Evolutionary conservation across 2,113 vertebrate species (phyloP).

Genomic region (Hyaena hyaena): DNA sequence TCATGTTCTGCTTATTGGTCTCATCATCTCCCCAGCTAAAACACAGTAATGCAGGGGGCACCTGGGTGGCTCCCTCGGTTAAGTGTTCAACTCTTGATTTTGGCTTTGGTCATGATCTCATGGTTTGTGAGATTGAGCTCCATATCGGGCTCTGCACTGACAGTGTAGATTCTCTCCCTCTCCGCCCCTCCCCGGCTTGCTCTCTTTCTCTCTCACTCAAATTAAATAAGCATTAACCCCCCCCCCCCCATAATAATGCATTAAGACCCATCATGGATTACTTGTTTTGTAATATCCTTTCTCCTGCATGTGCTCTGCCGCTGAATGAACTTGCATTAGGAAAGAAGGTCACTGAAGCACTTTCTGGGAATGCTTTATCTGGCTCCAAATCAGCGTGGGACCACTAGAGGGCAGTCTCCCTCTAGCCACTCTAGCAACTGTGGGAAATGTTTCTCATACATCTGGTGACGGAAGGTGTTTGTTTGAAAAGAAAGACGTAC

Average conservation of each 20-base stretch:
- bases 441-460: background rate
- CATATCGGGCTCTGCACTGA: too few species aligned
- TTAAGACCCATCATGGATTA: background rate
- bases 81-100: too few species aligned
- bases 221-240: too few species aligned
- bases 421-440: background rate
- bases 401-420: slow-evolving; percentile 50
- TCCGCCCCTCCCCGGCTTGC: too few species aligned
- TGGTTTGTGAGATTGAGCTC: too few species aligned
- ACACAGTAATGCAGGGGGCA: too few species aligned
- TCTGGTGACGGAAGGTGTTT: background rate
- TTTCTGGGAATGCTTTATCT: background rate
- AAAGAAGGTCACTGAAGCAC: background rate
- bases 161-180: too few species aligned
- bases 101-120: too few species aligned
- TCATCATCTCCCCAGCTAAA: background rate
- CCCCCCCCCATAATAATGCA: background rate
- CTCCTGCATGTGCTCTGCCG: background rate
- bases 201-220: too few species aligned
- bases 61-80: too few species aligned
- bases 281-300: slow-evolving; percentile 1
- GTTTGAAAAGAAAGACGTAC: background rate
- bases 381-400: background rate
- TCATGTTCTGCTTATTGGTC: background rate
- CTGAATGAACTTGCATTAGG: background rate